Conservation (phyloP, 1,140 invertebrate genomes). For the Philopotamus ludificatus region DNA sequence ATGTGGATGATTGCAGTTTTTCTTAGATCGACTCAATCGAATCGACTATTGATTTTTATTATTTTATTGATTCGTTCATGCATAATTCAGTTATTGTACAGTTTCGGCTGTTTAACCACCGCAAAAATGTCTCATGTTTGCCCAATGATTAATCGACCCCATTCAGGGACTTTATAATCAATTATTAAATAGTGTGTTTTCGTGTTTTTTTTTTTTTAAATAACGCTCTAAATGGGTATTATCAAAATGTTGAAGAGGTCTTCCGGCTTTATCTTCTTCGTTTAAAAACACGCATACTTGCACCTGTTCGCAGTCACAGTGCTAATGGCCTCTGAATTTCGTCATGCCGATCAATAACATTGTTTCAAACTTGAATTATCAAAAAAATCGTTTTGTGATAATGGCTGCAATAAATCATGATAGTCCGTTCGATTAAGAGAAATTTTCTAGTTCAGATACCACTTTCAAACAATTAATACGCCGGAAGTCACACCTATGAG, state of each 20-base stretch:
- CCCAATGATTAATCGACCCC: no score
- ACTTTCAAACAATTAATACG: conserved; percentile 23
- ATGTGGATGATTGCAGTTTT: no score
- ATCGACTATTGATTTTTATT: no score
- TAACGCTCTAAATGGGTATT: neutral
- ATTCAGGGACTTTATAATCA: no score
- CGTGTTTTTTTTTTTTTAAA: neutral
- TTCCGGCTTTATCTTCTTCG: neutral
- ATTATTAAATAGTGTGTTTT: no score
- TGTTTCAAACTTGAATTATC: neutral
- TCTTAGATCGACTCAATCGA: no score
- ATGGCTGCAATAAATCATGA: conserved; percentile 7
- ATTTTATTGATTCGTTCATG: no score
- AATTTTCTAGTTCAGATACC: conserved; percentile 5
- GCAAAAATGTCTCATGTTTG: no score
- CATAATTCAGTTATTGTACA: no score
- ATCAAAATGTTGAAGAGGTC: conserved; percentile 9
- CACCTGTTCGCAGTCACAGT: conserved; percentile 12
- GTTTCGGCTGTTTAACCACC: no score
- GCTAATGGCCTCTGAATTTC: conserved; percentile 12
- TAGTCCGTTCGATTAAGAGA: neutral
- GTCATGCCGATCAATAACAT: neutral
- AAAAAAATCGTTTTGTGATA: neutral
- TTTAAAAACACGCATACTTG: neutral
- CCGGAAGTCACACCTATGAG: conserved; percentile 16